These are phyloP conservation scores for Sesia apiformis DNA, from an alignment of 2,888 invertebrate species.

Conservation along the genomic window DNA sequence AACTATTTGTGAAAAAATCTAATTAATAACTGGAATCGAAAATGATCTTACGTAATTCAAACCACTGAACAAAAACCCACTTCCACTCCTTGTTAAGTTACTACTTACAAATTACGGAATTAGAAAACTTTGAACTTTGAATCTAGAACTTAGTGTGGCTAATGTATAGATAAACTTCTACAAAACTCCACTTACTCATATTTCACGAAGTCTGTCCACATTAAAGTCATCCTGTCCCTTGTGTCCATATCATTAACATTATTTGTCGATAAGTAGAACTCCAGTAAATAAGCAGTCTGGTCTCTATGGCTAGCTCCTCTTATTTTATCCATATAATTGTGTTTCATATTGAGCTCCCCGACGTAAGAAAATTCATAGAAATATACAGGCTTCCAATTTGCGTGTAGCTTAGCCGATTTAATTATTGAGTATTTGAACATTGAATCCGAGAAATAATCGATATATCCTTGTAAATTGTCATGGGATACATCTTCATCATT, in stretches of 20 bases:
- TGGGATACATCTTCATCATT: constrained; percentile 33
- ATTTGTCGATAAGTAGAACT: constrained; percentile 44
- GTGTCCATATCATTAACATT: constrained; percentile 42
- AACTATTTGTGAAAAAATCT: too few species aligned
- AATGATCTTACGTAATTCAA: too few species aligned
- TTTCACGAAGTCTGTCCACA: constrained; percentile 60
- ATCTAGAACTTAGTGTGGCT: too few species aligned
- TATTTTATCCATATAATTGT: constrained; percentile 44
- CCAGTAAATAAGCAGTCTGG: constrained; percentile 51
- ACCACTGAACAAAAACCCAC: too few species aligned
- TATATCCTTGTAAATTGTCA: constrained; percentile 34
- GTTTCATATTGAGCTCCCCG: constrained; percentile 46
- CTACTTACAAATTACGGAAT: neutral
- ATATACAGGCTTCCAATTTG: constrained; percentile 32
- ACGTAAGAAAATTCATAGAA: constrained; percentile 57
- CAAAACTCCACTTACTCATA: constrained; percentile 39
- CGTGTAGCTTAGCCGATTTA: constrained; percentile 48
- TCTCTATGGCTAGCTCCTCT: constrained; percentile 62
- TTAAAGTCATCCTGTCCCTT: constrained; percentile 46
- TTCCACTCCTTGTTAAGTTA: too few species aligned
- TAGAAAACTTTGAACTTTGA: too few species aligned
- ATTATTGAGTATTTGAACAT: constrained; percentile 59
- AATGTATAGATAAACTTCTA: too few species aligned
- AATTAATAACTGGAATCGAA: too few species aligned
- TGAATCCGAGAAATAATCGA: constrained; percentile 57